Percentiles rank a stretch among this genome's conserved stretches.
These are phyloP conservation scores for Rutpela maculata DNA, from an alignment of 2,888 invertebrate genomes.

Conservation along the genomic window DNA sequence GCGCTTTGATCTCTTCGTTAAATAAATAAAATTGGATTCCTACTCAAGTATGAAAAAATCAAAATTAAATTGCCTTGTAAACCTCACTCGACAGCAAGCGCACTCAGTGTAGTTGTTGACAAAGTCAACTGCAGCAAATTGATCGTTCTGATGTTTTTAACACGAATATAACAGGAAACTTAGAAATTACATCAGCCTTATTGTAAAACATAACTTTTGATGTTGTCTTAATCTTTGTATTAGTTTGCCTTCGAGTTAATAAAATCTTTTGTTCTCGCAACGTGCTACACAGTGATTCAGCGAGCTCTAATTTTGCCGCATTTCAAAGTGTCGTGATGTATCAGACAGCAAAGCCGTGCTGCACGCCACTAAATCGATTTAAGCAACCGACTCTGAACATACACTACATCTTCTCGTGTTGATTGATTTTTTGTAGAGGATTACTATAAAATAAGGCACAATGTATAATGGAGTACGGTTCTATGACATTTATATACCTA, in stretches of 20 bases:
- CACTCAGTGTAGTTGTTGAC: background rate
- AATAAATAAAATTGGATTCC: too few relatives aligned
- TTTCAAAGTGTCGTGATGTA: conserved; percentile 58
- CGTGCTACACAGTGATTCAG: conserved; percentile 21
- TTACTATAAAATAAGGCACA: conserved; percentile 9
- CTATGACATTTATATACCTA: background rate
- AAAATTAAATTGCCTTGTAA: background rate
- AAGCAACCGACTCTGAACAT: conserved; percentile 38
- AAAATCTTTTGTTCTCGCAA: conserved; percentile 13
- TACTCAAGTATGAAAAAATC: too few relatives aligned
- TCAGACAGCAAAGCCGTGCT: conserved; percentile 53
- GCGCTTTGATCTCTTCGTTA: too few relatives aligned
- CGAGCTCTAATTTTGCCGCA: conserved; percentile 53
- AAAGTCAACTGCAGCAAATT: background rate
- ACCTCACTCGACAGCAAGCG: background rate
- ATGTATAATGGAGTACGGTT: conserved; percentile 12
- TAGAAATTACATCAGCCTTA: background rate
- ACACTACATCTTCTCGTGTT: conserved; percentile 32
- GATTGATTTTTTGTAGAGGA: conserved; percentile 30
- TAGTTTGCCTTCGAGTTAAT: background rate
- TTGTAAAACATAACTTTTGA: too few relatives aligned
- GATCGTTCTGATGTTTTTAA: background rate
- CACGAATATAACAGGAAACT: background rate
- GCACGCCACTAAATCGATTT: conserved; percentile 61
- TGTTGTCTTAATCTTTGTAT: background rate